Evolutionary conservation across 2,888 invertebrate species (phyloP).

Genomic region (Masnerella sp.): DNA sequence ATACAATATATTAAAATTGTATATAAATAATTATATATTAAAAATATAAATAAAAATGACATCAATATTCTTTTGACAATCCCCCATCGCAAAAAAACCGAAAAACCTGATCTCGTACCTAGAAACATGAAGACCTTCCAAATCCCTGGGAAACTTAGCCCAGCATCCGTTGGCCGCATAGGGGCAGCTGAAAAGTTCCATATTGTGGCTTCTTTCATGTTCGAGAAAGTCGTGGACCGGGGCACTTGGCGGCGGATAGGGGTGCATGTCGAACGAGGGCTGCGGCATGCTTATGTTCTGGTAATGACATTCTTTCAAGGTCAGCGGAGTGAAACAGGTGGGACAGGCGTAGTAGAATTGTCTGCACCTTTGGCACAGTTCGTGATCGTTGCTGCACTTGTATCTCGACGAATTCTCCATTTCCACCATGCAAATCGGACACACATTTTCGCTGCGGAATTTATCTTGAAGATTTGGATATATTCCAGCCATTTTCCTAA

Average conservation of each 20-base stretch:
- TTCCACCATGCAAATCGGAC: slow-evolving; percentile 71
- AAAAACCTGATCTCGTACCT: slow-evolving; percentile 65
- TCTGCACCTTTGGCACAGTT: slow-evolving; percentile 71
- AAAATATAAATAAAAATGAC: too few species aligned
- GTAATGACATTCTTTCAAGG: slow-evolving; percentile 9
- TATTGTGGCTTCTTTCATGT: slow-evolving; percentile 62
- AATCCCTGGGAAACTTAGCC: slow-evolving; percentile 64
- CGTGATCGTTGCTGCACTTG: slow-evolving; percentile 60
- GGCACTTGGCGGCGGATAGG: slow-evolving; percentile 64
- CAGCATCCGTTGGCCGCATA: slow-evolving; percentile 69
- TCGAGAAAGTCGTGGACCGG: slow-evolving; percentile 64
- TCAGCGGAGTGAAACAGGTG: slow-evolving; percentile 65
- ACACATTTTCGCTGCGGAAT: slow-evolving; percentile 68
- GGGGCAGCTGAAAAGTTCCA: slow-evolving; percentile 65
- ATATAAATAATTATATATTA: too few species aligned
- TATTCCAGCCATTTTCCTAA: slow-evolving; percentile 65
- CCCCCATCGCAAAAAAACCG: too few species aligned
- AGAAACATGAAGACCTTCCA: slow-evolving; percentile 65
- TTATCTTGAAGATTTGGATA: slow-evolving; percentile 69
- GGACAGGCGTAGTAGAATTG: slow-evolving; percentile 72
- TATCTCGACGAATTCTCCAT: slow-evolving; percentile 67
- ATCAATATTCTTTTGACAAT: too few species aligned
- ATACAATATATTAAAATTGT: too few species aligned
- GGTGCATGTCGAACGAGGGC: slow-evolving; percentile 31
- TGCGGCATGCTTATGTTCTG: neutral